These are phyloP conservation scores for Scaptomyza polygonia DNA, from an alignment of 2,888 invertebrate genomes.

Conservation along the genomic window DNA sequence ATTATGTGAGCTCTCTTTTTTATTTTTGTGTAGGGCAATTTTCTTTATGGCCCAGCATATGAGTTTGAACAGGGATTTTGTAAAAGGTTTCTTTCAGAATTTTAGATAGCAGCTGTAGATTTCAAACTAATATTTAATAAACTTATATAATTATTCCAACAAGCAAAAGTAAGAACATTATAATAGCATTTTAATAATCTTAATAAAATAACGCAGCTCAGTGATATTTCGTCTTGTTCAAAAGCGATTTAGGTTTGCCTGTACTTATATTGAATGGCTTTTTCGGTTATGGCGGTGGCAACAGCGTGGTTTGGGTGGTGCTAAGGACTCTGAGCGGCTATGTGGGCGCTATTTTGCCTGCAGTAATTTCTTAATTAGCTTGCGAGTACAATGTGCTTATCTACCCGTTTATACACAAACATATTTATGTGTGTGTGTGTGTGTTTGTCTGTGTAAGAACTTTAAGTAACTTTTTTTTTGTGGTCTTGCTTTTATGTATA, in stretches of 20 bases:
- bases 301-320: conserved; percentile 14
- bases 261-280: conserved; percentile 68
- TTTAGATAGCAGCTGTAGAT: too few relatives aligned
- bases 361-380: conserved; percentile 83
- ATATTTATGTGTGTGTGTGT: conserved; percentile 24
- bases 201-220: conserved; percentile 27
- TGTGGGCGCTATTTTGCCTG: conserved; percentile 72
- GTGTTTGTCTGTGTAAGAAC: conserved; percentile 5
- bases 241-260: conserved; percentile 1
- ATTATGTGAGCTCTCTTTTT: conserved; percentile 36
- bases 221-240: conserved; percentile 28
- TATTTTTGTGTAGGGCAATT: conserved; percentile 4
- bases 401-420: conserved; percentile 39
- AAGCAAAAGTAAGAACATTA: too few relatives aligned
- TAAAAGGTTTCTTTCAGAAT: too few relatives aligned
- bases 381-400: conserved; percentile 74
- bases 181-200: too few relatives aligned
- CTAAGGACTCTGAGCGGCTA: conserved; percentile 2
- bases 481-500: conserved; percentile 18
- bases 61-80: neutral
- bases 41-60: conserved; percentile 12
- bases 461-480: conserved; percentile 27
- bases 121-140: too few relatives aligned
- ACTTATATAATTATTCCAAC: too few relatives aligned
- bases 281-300: conserved; percentile 60